Percentiles rank a stretch among this genome's conserved stretches.
phyloP scores from a whole-genome alignment of 1,140 invertebrate species.

The Gryon sp. region DNA sequence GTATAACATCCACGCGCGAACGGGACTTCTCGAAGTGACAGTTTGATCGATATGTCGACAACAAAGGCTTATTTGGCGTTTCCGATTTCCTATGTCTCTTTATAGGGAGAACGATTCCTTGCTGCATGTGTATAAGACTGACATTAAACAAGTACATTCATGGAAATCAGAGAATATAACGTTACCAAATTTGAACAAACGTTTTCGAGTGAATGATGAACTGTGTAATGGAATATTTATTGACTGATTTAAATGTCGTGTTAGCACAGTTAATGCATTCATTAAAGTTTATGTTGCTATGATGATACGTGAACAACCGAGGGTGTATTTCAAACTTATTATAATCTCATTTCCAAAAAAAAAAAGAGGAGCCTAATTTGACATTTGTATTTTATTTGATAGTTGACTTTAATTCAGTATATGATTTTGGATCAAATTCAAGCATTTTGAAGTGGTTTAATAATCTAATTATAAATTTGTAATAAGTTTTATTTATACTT shows the following conservation, averaged over 20 bases:
- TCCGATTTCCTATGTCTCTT: slow-evolving; percentile 64
- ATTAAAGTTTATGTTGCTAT: slow-evolving; percentile 22
- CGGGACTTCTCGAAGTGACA: slow-evolving; percentile 64
- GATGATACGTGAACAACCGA: neutral
- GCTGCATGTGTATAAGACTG: slow-evolving; percentile 49
- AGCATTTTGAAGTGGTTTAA: too few relatives aligned
- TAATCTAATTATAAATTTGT: too few relatives aligned
- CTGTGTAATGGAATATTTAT: slow-evolving; percentile 58
- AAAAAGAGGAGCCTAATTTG: too few relatives aligned
- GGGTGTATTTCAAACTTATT: neutral
- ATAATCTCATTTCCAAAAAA: too few relatives aligned
- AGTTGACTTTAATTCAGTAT: too few relatives aligned
- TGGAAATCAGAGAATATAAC: slow-evolving; percentile 58
- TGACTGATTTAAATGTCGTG: slow-evolving; percentile 46
- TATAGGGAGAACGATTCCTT: slow-evolving; percentile 52
- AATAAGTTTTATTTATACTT: too few relatives aligned
- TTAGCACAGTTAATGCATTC: slow-evolving; percentile 32
- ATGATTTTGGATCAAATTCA: too few relatives aligned
- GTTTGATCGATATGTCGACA: slow-evolving; percentile 66
- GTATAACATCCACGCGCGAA: slow-evolving; percentile 62
- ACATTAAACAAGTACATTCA: slow-evolving; percentile 63
- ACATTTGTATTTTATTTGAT: too few relatives aligned
- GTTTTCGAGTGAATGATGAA: slow-evolving; percentile 41
- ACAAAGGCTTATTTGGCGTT: slow-evolving; percentile 65
- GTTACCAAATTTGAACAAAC: slow-evolving; percentile 62